Evolutionary conservation across 2,888 invertebrate genomes (phyloP).

Genomic region (Amitus sp.): DNA sequence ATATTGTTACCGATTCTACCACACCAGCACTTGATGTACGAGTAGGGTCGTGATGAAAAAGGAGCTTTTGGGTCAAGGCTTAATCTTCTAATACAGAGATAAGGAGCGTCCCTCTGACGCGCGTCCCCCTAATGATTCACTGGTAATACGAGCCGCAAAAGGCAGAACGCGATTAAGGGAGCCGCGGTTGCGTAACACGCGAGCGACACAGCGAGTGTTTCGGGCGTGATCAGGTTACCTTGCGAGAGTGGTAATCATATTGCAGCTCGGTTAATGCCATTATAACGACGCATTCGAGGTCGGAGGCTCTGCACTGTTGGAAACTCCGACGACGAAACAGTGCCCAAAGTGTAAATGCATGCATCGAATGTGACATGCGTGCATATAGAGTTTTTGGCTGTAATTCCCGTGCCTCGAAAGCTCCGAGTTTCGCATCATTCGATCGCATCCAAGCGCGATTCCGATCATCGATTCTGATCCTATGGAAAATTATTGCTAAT

Average conservation of each 20-base stretch:
- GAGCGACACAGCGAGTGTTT: slow-evolving; percentile 53
- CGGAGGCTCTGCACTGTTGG: slow-evolving; percentile 46
- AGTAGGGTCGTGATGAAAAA: slow-evolving; percentile 24
- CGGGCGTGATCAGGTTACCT: slow-evolving; percentile 64
- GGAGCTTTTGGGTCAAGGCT: slow-evolving; percentile 17
- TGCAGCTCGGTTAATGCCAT: slow-evolving; percentile 65
- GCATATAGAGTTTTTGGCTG: slow-evolving; percentile 58
- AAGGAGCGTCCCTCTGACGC: slow-evolving; percentile 52
- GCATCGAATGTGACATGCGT: slow-evolving; percentile 64
- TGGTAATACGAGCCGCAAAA: slow-evolving; percentile 65
- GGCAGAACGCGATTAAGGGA: slow-evolving; percentile 62
- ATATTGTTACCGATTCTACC: slow-evolving; percentile 26
- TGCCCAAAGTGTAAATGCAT: slow-evolving; percentile 43
- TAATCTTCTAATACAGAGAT: slow-evolving; percentile 62
- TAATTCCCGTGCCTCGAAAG: slow-evolving; percentile 54
- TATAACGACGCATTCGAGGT: slow-evolving; percentile 56
- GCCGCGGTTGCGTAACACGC: slow-evolving; percentile 51
- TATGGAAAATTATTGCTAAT: background rate
- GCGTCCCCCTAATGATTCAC: slow-evolving; percentile 58
- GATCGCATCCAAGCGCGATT: slow-evolving; percentile 24
- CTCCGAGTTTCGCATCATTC: slow-evolving; percentile 22
- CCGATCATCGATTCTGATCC: slow-evolving; percentile 23
- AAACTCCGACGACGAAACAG: slow-evolving; percentile 37
- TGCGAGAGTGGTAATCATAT: slow-evolving; percentile 64
- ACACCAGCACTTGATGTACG: slow-evolving; percentile 10